Conservation (phyloP, 2,888 invertebrate species). For the Antheraea yamamai region DNA sequence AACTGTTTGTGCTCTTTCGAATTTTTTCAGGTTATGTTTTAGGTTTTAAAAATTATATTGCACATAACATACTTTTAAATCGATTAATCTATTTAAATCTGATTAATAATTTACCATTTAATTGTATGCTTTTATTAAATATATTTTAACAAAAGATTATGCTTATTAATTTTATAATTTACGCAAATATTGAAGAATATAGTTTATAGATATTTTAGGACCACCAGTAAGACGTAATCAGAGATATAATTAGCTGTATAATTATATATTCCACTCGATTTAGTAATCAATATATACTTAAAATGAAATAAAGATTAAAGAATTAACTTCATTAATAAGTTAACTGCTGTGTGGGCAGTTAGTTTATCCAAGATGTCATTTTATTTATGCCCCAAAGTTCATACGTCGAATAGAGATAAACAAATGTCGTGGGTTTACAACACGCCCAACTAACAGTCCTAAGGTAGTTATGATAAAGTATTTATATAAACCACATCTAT, state of each 20-base stretch:
- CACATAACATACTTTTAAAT: neutral
- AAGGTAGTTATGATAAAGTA: slow-evolving; percentile 49
- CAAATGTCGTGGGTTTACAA: slow-evolving; percentile 23
- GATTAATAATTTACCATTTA: too few relatives aligned
- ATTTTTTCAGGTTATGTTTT: too few relatives aligned
- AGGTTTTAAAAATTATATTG: neutral
- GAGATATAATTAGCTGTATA: neutral
- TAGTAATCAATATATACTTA: neutral
- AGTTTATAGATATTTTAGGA: neutral
- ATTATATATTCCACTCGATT: neutral
- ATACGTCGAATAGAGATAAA: neutral
- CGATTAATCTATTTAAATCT: neutral
- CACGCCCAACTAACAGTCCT: slow-evolving; percentile 41
- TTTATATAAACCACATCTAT: slow-evolving; percentile 49
- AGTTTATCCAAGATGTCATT: too few relatives aligned
- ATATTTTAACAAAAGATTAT: too few relatives aligned
- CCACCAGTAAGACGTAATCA: neutral
- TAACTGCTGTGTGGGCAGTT: neutral
- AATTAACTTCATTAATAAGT: neutral
- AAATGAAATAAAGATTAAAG: neutral
- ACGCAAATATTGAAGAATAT: neutral
- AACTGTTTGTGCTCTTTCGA: too few relatives aligned
- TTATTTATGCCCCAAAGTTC: neutral
- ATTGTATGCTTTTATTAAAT: too few relatives aligned
- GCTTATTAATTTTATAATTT: neutral